Conservation (phyloP, 2,888 invertebrate species). For the Thera obeliscata region DNA sequence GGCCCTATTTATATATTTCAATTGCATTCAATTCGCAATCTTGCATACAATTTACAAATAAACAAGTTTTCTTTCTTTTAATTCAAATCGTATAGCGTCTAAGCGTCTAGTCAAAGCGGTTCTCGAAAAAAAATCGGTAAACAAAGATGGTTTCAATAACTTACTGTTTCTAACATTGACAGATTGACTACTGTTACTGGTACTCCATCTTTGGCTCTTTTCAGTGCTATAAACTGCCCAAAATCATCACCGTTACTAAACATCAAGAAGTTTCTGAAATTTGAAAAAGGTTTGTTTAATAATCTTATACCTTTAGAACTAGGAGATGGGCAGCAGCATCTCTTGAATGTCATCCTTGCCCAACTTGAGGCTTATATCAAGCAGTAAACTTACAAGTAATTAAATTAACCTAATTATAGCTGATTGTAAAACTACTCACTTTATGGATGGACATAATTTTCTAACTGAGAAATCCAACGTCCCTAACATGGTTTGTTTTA, state of each 20-base stretch:
- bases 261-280: constrained; percentile 24
- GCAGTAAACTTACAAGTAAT: no score
- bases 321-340: no score
- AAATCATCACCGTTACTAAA: constrained; percentile 22
- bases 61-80: no score
- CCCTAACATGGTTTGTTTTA: constrained; percentile 6
- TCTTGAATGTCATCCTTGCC: no score
- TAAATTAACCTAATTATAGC: neutral
- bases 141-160: neutral
- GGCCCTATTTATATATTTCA: no score
- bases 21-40: no score
- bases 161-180: constrained; percentile 23
- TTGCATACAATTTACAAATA: no score
- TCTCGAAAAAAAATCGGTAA: no score
- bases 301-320: no score
- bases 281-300: neutral
- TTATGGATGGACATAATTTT: constrained; percentile 24
- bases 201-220: constrained; percentile 23
- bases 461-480: constrained; percentile 20
- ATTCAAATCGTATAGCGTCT: no score
- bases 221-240: constrained; percentile 15
- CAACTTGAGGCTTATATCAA: no score
- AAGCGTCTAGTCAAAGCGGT: no score
- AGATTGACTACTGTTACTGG: constrained; percentile 29
- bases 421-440: constrained; percentile 16